Base-by-base conservation (phyloP, 2,797 vertebrate species). In the Avahi laniger region DNA sequence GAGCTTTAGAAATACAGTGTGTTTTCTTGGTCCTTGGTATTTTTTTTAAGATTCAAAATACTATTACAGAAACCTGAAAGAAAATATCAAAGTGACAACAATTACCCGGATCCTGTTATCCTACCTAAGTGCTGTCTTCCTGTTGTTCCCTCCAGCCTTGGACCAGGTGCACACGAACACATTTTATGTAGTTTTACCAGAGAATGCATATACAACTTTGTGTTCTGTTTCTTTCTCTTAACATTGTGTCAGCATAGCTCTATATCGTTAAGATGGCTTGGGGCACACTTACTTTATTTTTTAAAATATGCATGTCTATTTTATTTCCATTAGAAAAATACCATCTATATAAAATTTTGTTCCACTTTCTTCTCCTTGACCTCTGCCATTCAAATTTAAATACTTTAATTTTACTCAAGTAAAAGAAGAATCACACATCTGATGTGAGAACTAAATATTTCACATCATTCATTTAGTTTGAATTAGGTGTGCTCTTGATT, bases 141-240 rank as follows among this genome's bases (percentile, higher is more conserved):
- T 48, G 6, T 70, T 63, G 28, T 43, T 61, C 46, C 46, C 38
- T 76, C 61, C 24, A 80, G 35, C 61, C 57, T 73, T 33, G 59
- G 76, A 33, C 89, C 76, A 41, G 41, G 7, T 41, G 67, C 22
- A 84, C 17, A 20, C 20, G 59, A 81, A 65, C 78, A 63, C n/a
- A 26, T 86, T 63, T 89, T 70, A 35, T 9, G 15, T 67, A 79
- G 72, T 76, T 94, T 78, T 46, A 69, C 61, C 73, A 57, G 89
- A 81, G 69, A 96, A 73, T 46, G 33, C 48, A 72, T 38, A 54
- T 61, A 52, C 82, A 72, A 30, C 61, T 78, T 50, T 61, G 35
- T 35, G 52, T 95, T 92, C 86, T 93, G 7, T 84, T 94, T 96
- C 69, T 90, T 90, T 94, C 83, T 91, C 33, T 89, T 91, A 93